phyloP scores from a whole-genome alignment of 2,888 invertebrate genomes.

The Oasisia sp. region DNA sequence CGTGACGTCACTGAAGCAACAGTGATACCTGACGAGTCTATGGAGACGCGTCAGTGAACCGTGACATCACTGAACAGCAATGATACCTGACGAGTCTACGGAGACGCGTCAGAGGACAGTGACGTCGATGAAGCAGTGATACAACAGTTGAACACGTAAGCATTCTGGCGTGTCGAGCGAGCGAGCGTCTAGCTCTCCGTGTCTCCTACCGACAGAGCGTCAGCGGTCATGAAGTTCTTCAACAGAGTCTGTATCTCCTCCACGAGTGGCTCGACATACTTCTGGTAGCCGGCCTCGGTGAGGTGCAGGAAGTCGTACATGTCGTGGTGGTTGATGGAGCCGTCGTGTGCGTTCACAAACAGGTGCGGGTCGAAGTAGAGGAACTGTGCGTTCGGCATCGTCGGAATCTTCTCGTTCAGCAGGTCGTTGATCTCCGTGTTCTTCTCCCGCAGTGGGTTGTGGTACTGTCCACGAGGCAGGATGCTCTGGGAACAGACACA shows the following conservation, averaged over 20 bases:
- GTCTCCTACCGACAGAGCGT: constrained; percentile 35
- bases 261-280: constrained; percentile 67
- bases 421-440: constrained; percentile 80
- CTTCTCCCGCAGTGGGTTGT: constrained; percentile 83
- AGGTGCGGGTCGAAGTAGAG: constrained; percentile 80
- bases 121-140: background rate
- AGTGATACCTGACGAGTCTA: background rate
- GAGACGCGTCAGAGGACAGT: background rate
- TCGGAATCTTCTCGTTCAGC: constrained; percentile 74
- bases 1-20: background rate
- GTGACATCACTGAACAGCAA: background rate
- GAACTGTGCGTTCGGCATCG: constrained; percentile 75
- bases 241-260: constrained; percentile 58
- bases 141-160: background rate
- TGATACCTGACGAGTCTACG: background rate
- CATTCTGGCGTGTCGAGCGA: background rate
- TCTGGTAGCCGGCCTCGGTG: constrained; percentile 84
- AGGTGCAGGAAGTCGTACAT: constrained; percentile 92
- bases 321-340: constrained; percentile 86
- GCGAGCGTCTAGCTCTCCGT: constrained; percentile 28
- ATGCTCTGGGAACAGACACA: constrained; percentile 74
- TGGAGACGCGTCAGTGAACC: background rate
- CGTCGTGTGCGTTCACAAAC: constrained; percentile 57
- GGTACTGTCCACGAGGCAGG: constrained; percentile 86
- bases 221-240: constrained; percentile 42